These are phyloP conservation scores for Galendromus occidentalis DNA, from an alignment of 1,140 invertebrate genomes.

Conservation along the genomic window DNA sequence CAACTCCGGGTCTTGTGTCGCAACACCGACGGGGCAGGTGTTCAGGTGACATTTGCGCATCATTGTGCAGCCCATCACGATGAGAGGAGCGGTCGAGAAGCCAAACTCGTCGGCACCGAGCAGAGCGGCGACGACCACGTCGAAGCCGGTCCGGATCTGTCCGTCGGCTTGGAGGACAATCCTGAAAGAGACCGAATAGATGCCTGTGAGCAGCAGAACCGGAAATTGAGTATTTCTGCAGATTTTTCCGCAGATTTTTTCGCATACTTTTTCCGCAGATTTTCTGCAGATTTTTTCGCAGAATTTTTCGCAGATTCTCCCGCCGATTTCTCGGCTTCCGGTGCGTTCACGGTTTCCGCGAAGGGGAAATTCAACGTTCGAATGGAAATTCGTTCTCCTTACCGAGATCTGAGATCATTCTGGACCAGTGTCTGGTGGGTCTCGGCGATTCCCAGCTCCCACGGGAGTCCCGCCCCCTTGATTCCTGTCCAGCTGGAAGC, in stretches of 20 bases:
- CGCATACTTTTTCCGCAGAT: too few species aligned
- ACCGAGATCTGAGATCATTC: constrained; percentile 70
- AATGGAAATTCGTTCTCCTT: too few species aligned
- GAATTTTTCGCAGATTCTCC: too few species aligned
- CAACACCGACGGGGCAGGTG: constrained; percentile 95
- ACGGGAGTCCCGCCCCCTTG: constrained; percentile 83
- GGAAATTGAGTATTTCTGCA: background rate
- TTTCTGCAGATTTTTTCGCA: too few species aligned
- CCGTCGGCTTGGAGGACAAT: constrained; percentile 88
- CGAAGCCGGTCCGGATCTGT: constrained; percentile 77
- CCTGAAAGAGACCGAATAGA: constrained; percentile 28
- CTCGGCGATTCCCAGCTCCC: constrained; percentile 91
- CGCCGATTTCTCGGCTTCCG: too few species aligned
- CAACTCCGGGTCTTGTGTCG: constrained; percentile 81
- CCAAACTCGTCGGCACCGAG: constrained; percentile 96
- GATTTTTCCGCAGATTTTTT: too few species aligned
- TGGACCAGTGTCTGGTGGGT: constrained; percentile 85
- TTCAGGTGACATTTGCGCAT: constrained; percentile 99
- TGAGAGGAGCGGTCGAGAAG: constrained; percentile 92
- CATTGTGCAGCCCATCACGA: constrained; percentile 95
- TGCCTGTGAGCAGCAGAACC: too few species aligned
- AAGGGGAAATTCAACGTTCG: too few species aligned
- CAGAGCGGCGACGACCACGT: constrained; percentile 85
- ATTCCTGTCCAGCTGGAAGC: constrained; percentile 88
- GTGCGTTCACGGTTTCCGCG: too few species aligned